Evolutionary conservation across 2,888 invertebrate species (phyloP).

Genomic region (Diarsia dahlii): DNA sequence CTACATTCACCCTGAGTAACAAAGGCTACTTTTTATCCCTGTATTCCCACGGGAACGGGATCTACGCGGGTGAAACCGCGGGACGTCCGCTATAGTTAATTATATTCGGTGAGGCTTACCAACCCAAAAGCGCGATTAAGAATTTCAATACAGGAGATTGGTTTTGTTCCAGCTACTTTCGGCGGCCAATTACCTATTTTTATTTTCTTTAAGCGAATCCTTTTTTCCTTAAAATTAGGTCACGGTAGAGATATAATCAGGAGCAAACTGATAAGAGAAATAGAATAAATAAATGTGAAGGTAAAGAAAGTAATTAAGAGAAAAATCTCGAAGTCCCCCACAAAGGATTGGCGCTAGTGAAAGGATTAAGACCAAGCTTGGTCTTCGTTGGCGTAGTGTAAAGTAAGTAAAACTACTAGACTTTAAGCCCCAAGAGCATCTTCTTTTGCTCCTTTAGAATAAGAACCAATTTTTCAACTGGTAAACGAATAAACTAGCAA

Average conservation of each 20-base stretch:
- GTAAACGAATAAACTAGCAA: neutral
- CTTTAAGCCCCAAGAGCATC: neutral
- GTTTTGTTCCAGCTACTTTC: slow-evolving; percentile 24
- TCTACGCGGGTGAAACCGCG: too few species aligned
- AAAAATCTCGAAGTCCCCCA: neutral
- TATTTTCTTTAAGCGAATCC: slow-evolving; percentile 20
- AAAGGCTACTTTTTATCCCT: too few species aligned
- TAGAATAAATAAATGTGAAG: slow-evolving; percentile 18
- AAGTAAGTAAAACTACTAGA: neutral
- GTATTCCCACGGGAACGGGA: too few species aligned
- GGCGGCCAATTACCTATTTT: slow-evolving; percentile 22
- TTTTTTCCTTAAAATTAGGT: slow-evolving; percentile 18
- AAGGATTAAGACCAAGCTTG: neutral
- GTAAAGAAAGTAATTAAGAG: slow-evolving; percentile 40
- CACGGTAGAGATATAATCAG: slow-evolving; percentile 28
- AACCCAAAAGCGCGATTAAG: slow-evolving; percentile 20
- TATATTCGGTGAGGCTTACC: slow-evolving; percentile 21
- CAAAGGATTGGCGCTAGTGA: neutral
- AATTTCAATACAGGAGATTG: slow-evolving; percentile 44
- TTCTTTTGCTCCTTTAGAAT: neutral
- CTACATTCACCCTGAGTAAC: too few species aligned
- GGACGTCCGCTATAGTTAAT: too few species aligned
- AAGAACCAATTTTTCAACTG: neutral
- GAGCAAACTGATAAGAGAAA: slow-evolving; percentile 32
- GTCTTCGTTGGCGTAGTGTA: neutral